These are phyloP conservation scores for Agapostemon virescens DNA, from an alignment of 2,888 invertebrate species.

Conservation along the genomic window DNA sequence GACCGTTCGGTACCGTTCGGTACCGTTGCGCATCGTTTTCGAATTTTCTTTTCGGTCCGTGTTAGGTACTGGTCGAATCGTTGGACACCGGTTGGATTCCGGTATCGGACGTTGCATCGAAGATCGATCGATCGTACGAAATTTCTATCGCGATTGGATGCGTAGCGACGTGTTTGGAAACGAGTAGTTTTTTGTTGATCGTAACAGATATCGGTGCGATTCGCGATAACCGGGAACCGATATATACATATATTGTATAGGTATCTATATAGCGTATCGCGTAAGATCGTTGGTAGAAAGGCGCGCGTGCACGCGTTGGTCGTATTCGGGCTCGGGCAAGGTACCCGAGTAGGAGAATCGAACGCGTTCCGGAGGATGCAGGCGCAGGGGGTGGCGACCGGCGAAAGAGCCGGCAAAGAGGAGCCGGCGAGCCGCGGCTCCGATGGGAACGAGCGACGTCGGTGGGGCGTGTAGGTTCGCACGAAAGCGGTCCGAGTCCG, in stretches of 20 bases:
- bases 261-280: neutral
- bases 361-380: conserved; percentile 49
- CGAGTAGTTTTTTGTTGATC: neutral
- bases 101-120: neutral
- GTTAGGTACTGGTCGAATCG: too few species aligned
- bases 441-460: conserved; percentile 37
- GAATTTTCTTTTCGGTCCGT: too few species aligned
- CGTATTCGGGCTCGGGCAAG: conserved; percentile 29
- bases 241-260: too few species aligned
- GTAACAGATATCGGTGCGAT: neutral
- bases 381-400: conserved; percentile 39
- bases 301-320: neutral
- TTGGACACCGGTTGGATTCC: too few species aligned
- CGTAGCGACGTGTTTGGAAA: neutral
- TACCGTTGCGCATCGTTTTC: neutral
- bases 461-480: conserved; percentile 34
- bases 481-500: conserved; percentile 14
- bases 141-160: too few species aligned
- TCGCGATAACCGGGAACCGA: too few species aligned
- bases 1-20: neutral
- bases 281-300: neutral
- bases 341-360: conserved; percentile 47
- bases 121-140: neutral
- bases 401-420: conserved; percentile 34
- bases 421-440: conserved; percentile 34